Evolutionary conservation across 2,113 vertebrate species (phyloP).

Genomic region (Ranitomeya imitator): DNA sequence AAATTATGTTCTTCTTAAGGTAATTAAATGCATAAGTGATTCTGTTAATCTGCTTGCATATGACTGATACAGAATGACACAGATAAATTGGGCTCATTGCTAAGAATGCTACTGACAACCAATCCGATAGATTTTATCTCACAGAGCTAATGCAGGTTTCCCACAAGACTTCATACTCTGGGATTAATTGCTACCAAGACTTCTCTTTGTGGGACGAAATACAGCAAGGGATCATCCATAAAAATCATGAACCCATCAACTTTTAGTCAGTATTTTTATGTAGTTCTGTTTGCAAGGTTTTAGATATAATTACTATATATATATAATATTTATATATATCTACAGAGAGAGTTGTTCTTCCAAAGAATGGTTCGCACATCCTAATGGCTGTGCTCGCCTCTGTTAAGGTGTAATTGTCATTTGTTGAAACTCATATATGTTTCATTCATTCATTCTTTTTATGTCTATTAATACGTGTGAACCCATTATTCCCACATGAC

Average conservation of each 20-base stretch:
- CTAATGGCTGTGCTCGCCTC: background rate
- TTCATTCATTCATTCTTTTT: constrained; percentile 51
- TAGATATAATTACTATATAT: background rate
- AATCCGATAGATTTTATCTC: background rate
- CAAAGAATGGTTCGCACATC: background rate
- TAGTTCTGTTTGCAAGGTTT: background rate
- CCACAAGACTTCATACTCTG: background rate
- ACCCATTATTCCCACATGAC: constrained; percentile 62
- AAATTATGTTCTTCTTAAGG: background rate
- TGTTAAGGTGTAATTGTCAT: constrained; percentile 21
- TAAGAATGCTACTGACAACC: constrained; percentile 1
- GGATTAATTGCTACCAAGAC: background rate
- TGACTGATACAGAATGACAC: constrained; percentile 10
- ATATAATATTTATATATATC: background rate
- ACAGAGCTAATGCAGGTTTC: background rate
- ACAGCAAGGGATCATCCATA: background rate
- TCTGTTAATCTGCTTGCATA: background rate
- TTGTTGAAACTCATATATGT: constrained; percentile 33
- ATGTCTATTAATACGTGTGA: constrained; percentile 60
- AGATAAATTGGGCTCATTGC: background rate
- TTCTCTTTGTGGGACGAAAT: background rate
- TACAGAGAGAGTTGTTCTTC: background rate
- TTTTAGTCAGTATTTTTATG: background rate
- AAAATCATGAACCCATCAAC: background rate
- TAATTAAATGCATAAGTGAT: background rate